A percentile compares a stretch with the other conserved stretches of the same genome.
phyloP scores from a whole-genome alignment of 2,113 vertebrate genomes.

The Petaurus breviceps region DNA sequence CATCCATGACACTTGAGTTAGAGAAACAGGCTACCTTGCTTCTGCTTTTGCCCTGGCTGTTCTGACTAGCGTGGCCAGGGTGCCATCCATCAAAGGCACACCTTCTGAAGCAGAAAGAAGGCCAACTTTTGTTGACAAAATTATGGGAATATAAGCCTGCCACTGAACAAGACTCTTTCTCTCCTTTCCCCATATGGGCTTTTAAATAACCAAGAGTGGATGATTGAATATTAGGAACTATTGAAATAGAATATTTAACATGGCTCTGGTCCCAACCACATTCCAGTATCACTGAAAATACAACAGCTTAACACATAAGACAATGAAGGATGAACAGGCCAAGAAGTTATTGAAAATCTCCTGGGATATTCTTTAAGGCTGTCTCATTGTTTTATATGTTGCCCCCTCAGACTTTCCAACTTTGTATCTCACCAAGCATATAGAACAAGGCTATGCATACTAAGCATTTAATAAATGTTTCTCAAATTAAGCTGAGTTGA shows the following conservation, averaged over 20 bases:
- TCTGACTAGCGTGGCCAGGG: constrained; percentile 26
- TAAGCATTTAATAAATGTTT: neutral
- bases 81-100: constrained; percentile 49
- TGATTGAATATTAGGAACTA: constrained; percentile 14
- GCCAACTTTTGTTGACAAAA: constrained; percentile 32
- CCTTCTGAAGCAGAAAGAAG: constrained; percentile 41
- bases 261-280: neutral
- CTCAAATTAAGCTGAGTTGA: neutral
- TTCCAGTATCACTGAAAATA: neutral
- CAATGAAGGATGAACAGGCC: neutral
- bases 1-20: constrained; percentile 39
- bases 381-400: neutral
- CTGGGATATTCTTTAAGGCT: neutral
- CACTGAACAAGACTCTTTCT: neutral
- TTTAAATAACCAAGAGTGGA: constrained; percentile 33
- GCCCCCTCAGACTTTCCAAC: neutral
- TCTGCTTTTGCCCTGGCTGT: constrained; percentile 25
- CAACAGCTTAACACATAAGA: neutral
- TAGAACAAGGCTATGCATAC: neutral
- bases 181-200: constrained; percentile 11
- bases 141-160: constrained; percentile 37
- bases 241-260: neutral
- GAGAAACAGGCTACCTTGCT: constrained; percentile 46
- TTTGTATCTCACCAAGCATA: neutral
- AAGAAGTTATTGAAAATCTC: neutral